Base-by-base conservation (phyloP, 2,888 invertebrate genomes). In the Agapostemon virescens region DNA sequence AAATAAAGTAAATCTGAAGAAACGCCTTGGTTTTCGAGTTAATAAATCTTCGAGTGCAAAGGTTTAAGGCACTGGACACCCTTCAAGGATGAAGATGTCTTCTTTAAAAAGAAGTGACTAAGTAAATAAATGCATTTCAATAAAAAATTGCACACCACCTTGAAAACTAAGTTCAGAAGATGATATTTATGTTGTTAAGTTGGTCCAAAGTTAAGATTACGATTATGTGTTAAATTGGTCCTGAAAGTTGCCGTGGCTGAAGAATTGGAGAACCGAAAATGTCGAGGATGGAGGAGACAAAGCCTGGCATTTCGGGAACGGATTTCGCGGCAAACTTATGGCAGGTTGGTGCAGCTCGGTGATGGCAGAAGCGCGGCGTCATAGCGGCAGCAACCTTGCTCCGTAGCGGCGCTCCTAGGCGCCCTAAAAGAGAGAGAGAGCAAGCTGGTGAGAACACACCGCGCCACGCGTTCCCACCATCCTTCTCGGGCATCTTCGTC, bases 401-500 rank as follows among this genome's bases (percentile, higher is more conserved):
- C 66, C 68, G 64, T 30, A 58, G 72, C 75, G 84, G 82, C 81
- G 81, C 82, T 82, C 63, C 84, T 82, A 86, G 86, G 87, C 85
- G 88, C 89, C 87, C 85, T 86, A 81, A 49, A 49, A 73, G 84
- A 76, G 79, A 73, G 84, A 84, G 85, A 79, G 85, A 86, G 85
- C 88, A 86, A 88, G 89, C 89, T 91, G 92, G 92, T 92, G 92
- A 92, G 92, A 92, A 92, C 92, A 91, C 89, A 90, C 89, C 88
- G 89, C 89, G 90, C 90, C 90, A 89, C 88, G 88, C 91, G 92
- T 92, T 92, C 92, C 92, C 92, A 92, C 92, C 92, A 92, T 91
- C 91, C 87, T 89, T 67, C 90, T 92, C 92, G 92, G 91, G 81
- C 87, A 81, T 90, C 89, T 90, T 90, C 92, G 92, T 88, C 79